Base-by-base conservation (phyloP, 2,888 invertebrate genomes). In the Hirtodrosophila cameraria region DNA sequence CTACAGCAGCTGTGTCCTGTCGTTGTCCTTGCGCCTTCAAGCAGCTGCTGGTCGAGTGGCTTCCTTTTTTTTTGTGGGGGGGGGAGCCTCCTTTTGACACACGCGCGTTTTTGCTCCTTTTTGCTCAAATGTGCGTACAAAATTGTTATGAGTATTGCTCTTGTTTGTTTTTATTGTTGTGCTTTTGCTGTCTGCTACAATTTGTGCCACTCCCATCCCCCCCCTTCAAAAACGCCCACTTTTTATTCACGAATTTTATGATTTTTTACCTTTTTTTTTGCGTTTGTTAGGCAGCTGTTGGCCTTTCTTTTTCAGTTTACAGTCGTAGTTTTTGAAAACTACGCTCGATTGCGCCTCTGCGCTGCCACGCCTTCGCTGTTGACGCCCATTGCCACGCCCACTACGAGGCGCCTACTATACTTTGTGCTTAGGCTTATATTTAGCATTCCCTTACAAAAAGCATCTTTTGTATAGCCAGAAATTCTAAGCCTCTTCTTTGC, bases 91-190 rank as follows among this genome's bases (percentile, higher is more conserved):
- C 65, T 61, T 63, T 62, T 45, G 38, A 33, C 48, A 63, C 53
- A 50, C 63, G n/a, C 48, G 25, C 27, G 36, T 30, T 30, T 33
- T 42, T 55, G n/a, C n/a, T n/a, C n/a, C n/a, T 52, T 13, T 59
- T 49, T 58, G 77, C 81, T 69, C 70, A 85, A n/a, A 87, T 87
- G 87, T 82, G 81, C 82, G 82, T 82, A 85, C n/a, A 62, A 71
- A 36, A 63, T 75, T 82, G 85, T 78, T 82, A 85, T 86, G 86
- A 79, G 76, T 68, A 85, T 87, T 82, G 79, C 73, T 38, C 4
- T 43, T 46, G 12, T 20, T 15, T 33, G 35, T 13, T 48, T 9
- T 20, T 28, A n/a, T 27, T 52, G 27, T 9, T 20, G 25, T 59
- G 31, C 31, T 16, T 25, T 27, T 49, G 38, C 54, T 65, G 53